Percentiles rank a stretch among this genome's conserved stretches.
phyloP scores from a whole-genome alignment of 2,113 vertebrate species.

The Channa argus region DNA sequence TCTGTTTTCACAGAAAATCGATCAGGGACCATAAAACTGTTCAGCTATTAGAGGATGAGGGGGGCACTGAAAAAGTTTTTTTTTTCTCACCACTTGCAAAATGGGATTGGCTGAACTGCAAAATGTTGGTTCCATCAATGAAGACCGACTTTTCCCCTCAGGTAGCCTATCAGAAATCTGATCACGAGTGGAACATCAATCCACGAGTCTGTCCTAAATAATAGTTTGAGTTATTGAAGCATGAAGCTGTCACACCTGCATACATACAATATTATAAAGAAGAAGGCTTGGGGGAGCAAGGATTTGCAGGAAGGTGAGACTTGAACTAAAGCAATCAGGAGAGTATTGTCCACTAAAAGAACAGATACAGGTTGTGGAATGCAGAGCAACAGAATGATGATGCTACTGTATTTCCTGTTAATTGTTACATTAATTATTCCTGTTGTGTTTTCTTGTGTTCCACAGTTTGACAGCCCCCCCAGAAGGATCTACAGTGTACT shows the following conservation, averaged over 20 bases:
- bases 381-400: not conserved
- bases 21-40: conserved; percentile 29
- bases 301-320: not conserved
- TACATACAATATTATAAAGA: not conserved
- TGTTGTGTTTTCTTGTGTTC: not conserved
- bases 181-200: conserved; percentile 67
- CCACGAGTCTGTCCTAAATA: conserved; percentile 58
- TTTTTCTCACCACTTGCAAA: conserved; percentile 44
- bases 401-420: not conserved
- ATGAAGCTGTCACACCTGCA: conserved; percentile 48
- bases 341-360: not conserved
- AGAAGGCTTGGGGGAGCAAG: not conserved
- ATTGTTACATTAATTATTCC: not conserved
- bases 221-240: conserved; percentile 55
- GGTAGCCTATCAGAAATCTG: conserved; percentile 66
- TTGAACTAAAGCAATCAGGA: not conserved
- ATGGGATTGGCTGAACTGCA: conserved; percentile 55
- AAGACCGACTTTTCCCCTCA: conserved; percentile 64
- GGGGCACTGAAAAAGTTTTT: conserved; percentile 35
- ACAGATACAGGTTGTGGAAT: not conserved
- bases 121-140: conserved; percentile 49
- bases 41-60: conserved; percentile 42
- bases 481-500: not conserved
- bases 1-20: conserved; percentile 34
- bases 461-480: conserved; percentile 6